phyloP scores from a whole-genome alignment of 2,113 vertebrate genomes.

The Elaphurus davidianus region DNA sequence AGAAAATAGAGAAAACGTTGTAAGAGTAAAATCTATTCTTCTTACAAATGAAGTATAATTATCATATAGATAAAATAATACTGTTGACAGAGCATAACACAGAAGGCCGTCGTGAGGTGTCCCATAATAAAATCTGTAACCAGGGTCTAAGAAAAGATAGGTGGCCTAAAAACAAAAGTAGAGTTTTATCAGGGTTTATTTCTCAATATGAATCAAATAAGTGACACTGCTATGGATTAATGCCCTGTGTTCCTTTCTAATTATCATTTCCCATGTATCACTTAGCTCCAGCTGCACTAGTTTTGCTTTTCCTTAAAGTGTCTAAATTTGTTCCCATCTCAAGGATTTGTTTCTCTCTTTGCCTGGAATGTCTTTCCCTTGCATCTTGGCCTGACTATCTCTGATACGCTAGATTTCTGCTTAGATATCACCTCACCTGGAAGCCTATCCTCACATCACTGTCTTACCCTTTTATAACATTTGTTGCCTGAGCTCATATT shows the following conservation, averaged over 20 bases:
- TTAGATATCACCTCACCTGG: neutral
- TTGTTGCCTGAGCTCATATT: neutral
- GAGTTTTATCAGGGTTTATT: neutral
- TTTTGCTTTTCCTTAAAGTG: neutral
- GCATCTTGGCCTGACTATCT: neutral
- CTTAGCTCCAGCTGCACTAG: no score
- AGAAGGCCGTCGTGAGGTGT: neutral
- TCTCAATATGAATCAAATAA: neutral
- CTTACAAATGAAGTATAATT: neutral
- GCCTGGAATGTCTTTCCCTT: neutral
- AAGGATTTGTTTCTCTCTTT: neutral
- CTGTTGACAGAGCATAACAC: neutral
- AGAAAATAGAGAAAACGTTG: neutral
- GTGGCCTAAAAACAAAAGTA: neutral
- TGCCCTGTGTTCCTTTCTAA: neutral
- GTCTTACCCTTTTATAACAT: neutral
- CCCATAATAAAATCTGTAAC: neutral
- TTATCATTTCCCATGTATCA: neutral
- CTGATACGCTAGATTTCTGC: neutral
- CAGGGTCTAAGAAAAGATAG: neutral
- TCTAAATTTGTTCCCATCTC: neutral
- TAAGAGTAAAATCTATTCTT: neutral
- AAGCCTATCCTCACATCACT: neutral
- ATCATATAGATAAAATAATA: neutral
- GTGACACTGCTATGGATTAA: neutral